Conservation (phyloP, 2,113 vertebrate species). For the Suricata suricatta region DNA sequence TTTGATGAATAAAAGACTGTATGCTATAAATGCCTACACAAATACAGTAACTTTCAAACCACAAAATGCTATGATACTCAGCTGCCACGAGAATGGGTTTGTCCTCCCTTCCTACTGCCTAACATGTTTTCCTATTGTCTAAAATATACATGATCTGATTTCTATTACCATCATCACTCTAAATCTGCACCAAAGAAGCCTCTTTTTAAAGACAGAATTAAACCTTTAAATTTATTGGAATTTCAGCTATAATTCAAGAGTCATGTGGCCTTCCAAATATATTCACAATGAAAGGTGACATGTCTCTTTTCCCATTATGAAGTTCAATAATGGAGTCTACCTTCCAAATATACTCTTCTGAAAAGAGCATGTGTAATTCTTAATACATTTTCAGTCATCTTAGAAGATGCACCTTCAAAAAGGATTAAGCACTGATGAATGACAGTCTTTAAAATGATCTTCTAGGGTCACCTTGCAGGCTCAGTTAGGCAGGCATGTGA, state of each 20-base stretch:
- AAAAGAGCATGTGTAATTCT: conserved; percentile 32
- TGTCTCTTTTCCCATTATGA: not conserved
- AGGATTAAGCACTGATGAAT: not conserved
- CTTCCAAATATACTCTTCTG: conserved; percentile 15
- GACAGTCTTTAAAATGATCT: no score
- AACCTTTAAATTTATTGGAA: not conserved
- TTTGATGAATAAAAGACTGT: not conserved
- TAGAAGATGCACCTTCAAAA: not conserved
- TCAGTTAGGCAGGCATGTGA: no score
- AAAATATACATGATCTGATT: not conserved
- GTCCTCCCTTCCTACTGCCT: not conserved
- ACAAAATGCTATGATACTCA: not conserved
- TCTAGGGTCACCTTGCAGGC: no score
- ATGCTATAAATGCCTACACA: not conserved
- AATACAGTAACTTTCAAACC: not conserved
- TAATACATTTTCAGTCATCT: not conserved
- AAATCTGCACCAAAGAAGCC: not conserved
- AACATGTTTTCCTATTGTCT: not conserved
- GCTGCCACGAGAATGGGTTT: not conserved
- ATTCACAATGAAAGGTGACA: not conserved
- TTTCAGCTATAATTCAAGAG: not conserved
- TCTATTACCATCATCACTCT: not conserved
- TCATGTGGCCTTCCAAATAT: not conserved
- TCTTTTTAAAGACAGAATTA: not conserved
- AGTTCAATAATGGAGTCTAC: conserved; percentile 17